phyloP scores from a whole-genome alignment of 2,888 invertebrate genomes.

The Eristalis pertinax region DNA sequence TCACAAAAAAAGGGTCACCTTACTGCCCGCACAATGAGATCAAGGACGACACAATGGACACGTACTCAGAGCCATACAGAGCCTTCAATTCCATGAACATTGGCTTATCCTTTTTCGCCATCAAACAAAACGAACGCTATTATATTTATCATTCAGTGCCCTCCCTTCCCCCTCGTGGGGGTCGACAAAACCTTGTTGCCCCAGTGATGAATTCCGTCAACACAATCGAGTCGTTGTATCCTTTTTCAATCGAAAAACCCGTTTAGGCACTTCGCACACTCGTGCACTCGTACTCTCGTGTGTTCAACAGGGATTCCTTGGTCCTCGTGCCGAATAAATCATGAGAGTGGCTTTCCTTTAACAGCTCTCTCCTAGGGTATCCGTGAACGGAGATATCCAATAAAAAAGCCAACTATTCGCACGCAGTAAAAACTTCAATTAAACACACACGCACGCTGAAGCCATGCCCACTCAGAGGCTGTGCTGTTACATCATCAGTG shows the following conservation, averaged over 20 bases:
- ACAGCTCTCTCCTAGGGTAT: neutral
- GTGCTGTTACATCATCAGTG: neutral
- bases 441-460: neutral
- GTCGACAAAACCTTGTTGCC: neutral
- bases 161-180: neutral
- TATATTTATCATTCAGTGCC: neutral
- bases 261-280: neutral
- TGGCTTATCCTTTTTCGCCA: neutral
- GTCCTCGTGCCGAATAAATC: neutral
- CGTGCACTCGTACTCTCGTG: neutral
- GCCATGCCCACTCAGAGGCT: neutral
- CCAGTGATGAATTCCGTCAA: neutral
- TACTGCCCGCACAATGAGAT: neutral
- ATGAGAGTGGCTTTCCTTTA: neutral
- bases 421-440: constrained; percentile 6
- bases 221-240: neutral
- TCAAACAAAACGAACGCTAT: neutral
- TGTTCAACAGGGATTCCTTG: neutral
- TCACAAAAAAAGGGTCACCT: neutral
- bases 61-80: neutral
- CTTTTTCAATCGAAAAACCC: neutral
- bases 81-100: neutral
- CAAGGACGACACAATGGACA: neutral
- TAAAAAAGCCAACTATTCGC: constrained; percentile 10
- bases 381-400: neutral